Conservation (phyloP, 1,140 invertebrate species). For the Scaptomyza hsui region DNA sequence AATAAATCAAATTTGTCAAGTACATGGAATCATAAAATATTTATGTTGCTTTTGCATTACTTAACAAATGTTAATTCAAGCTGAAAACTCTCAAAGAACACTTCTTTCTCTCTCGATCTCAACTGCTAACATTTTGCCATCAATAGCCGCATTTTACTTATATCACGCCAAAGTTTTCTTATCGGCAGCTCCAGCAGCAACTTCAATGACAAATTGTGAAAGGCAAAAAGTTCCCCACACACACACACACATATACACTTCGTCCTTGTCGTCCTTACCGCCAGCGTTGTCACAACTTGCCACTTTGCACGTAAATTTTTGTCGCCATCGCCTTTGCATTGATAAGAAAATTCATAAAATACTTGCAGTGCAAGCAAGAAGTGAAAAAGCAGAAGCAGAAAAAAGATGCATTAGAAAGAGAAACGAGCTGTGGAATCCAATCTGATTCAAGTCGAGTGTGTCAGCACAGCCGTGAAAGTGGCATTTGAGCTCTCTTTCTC, state of each 20-base stretch:
- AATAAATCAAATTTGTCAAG: neutral
- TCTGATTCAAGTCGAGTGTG: constrained; percentile 68
- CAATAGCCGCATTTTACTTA: constrained; percentile 73
- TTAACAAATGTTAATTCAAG: constrained; percentile 15
- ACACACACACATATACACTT: constrained; percentile 23
- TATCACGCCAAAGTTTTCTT: constrained; percentile 76
- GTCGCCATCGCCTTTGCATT: constrained; percentile 71
- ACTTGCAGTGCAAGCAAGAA: constrained; percentile 32
- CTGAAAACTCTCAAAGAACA: constrained; percentile 15
- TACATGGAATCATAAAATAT: constrained; percentile 13
- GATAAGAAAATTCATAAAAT: constrained; percentile 83
- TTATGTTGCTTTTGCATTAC: constrained; percentile 1
- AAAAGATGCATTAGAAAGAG: constrained; percentile 9
- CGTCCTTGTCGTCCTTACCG: constrained; percentile 6
- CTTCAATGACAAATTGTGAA: constrained; percentile 80
- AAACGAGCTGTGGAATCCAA: constrained; percentile 42
- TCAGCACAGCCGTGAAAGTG: constrained; percentile 76
- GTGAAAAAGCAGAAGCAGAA: neutral
- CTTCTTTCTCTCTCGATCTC: neutral
- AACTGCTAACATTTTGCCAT: constrained; percentile 63
- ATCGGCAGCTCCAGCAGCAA: constrained; percentile 70
- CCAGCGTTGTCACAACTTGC: constrained; percentile 71
- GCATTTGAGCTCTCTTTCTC: constrained; percentile 63
- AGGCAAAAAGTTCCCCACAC: constrained; percentile 65
- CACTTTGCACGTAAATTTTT: constrained; percentile 80